Evolutionary conservation across 2,113 vertebrate genomes (phyloP).

Genomic region (Osmerus mordax): DNA sequence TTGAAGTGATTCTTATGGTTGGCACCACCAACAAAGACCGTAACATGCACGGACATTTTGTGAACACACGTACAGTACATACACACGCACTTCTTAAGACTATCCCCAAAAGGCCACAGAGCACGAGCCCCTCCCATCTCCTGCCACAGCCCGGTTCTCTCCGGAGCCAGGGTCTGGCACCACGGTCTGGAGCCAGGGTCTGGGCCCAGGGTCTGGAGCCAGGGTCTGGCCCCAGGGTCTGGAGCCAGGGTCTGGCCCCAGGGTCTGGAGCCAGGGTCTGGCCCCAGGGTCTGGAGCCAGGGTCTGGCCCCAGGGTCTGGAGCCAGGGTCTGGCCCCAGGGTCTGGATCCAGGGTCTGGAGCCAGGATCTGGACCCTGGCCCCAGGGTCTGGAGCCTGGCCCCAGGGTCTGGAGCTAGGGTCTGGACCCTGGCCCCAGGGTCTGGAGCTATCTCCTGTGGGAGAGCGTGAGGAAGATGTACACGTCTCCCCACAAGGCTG

Average conservation of each 20-base stretch:
- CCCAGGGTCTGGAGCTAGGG: neutral
- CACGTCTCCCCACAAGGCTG: no score
- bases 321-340: no score
- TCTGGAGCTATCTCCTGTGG: neutral
- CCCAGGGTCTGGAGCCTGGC: no score
- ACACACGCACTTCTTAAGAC: constrained; percentile 11
- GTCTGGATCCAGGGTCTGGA: no score
- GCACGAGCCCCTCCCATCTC: neutral
- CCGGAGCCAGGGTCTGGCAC: neutral
- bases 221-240: no score
- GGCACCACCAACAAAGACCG: constrained; percentile 4
- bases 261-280: no score
- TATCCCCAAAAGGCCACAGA: neutral
- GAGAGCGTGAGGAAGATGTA: no score
- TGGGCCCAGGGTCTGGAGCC: no score
- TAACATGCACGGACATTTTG: neutral
- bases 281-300: no score
- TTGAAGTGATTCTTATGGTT: constrained; percentile 17
- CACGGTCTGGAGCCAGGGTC: no score
- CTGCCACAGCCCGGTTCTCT: neutral
- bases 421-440: neutral
- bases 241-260: no score
- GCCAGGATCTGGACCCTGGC: neutral
- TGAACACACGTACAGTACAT: neutral
- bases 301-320: no score